Percentiles rank a stretch among this genome's conserved stretches.
Evolutionary conservation across 2,113 vertebrate genomes (phyloP).

Genomic region (Apodemus speciosus): DNA sequence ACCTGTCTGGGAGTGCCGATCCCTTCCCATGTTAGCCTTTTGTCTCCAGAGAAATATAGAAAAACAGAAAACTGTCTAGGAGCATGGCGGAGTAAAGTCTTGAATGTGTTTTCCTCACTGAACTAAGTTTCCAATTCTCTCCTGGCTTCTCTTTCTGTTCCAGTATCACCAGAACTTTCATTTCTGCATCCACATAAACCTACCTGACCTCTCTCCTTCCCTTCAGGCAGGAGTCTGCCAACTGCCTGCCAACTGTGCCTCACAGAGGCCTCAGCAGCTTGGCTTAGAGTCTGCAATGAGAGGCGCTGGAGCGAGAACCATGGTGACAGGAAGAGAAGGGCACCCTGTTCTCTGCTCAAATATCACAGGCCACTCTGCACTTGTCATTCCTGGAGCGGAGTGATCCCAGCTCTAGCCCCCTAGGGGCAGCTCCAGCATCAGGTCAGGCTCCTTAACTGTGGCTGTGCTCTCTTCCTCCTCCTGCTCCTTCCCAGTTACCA

Average conservation of each 20-base stretch:
- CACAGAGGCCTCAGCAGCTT: background rate
- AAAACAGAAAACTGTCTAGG: background rate
- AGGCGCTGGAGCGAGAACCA: background rate
- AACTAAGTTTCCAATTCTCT: background rate
- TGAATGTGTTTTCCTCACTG: background rate
- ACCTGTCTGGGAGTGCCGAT: background rate
- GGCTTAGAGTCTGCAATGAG: background rate
- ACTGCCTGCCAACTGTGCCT: background rate
- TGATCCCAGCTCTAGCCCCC: background rate
- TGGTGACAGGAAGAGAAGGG: background rate
- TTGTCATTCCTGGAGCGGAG: background rate
- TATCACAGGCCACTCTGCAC: background rate
- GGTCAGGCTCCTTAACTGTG: background rate
- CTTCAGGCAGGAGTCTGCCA: background rate
- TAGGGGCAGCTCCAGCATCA: background rate
- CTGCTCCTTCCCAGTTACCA: background rate
- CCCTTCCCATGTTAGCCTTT: background rate
- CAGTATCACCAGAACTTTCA: background rate
- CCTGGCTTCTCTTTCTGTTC: background rate
- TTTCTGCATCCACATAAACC: background rate
- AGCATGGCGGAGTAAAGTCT: background rate
- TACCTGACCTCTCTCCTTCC: background rate
- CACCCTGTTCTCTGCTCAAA: background rate
- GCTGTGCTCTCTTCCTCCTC: background rate
- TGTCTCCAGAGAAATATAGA: conserved; percentile 23